Conservation (phyloP, 2,888 invertebrate genomes). For the Troides helena region DNA sequence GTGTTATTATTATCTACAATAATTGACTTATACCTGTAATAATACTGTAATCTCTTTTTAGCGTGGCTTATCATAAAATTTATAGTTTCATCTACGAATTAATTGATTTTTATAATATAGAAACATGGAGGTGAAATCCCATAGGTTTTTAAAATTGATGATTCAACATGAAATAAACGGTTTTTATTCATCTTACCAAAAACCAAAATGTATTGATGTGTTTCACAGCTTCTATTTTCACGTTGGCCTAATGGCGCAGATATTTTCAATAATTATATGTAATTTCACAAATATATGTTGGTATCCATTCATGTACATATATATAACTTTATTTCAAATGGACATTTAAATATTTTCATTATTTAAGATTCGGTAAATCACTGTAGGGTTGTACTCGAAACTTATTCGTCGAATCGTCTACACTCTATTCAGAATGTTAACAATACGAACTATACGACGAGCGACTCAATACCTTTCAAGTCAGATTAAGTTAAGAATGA, state of each 20-base stretch:
- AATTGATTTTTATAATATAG: neutral
- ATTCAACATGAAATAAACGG: no score
- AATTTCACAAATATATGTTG: no score
- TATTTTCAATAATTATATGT: no score
- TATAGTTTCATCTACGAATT: neutral
- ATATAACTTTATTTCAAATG: neutral
- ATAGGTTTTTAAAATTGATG: no score
- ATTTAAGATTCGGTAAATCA: neutral
- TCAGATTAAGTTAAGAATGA: constrained; percentile 78
- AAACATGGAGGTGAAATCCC: no score
- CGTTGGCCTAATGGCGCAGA: no score
- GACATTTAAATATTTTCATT: neutral
- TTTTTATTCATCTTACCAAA: no score
- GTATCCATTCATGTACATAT: neutral
- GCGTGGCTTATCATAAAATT: neutral
- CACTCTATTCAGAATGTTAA: constrained; percentile 61
- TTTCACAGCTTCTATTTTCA: no score
- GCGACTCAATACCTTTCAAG: constrained; percentile 74
- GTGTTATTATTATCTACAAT: neutral
- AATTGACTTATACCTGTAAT: neutral
- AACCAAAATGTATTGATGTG: no score
- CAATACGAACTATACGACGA: constrained; percentile 69
- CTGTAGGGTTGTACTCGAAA: constrained; percentile 3
- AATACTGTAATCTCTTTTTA: neutral
- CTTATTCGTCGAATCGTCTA: constrained; percentile 6